A percentile compares a stretch with the other conserved stretches of the same genome.
These are phyloP conservation scores for Montipora sp. DNA, from an alignment of 64 coral and sea anemone genomes.

Conservation along the genomic window DNA sequence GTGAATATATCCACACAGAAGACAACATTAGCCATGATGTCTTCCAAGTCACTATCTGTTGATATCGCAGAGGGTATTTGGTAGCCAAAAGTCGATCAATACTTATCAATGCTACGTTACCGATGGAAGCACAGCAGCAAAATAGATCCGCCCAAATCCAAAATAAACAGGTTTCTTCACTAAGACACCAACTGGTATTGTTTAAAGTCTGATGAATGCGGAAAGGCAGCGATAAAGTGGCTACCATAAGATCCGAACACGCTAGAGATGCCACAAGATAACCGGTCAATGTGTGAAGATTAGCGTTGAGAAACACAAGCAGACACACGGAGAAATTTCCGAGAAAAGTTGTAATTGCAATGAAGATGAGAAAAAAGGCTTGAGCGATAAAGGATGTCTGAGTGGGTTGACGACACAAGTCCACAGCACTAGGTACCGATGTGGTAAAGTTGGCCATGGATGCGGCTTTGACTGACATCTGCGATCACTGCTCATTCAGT, in stretches of 20 bases:
- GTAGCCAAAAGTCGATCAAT: conserved; percentile 88
- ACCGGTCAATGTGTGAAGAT: conserved; percentile 83
- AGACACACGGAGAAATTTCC: conserved; percentile 85
- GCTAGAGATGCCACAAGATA: conserved; percentile 92
- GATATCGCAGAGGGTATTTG: conserved; percentile 86
- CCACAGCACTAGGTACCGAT: not conserved
- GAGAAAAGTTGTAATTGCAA: conserved; percentile 71
- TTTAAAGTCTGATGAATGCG: conserved; percentile 85
- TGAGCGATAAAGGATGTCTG: conserved; percentile 60
- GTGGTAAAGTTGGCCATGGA: not conserved
- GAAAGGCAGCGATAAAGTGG: conserved; percentile 75
- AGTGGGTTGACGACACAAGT: conserved; percentile 58
- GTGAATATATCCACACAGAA: conserved; percentile 71
- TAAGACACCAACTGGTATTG: conserved; percentile 86
- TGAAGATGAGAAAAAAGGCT: conserved; percentile 58
- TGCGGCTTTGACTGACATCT: not conserved
- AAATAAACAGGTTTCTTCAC: conserved; percentile 71
- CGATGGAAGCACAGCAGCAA: conserved; percentile 91
- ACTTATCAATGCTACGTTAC: conserved; percentile 85
- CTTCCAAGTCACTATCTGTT: conserved; percentile 69
- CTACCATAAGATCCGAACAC: conserved; percentile 85
- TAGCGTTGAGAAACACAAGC: conserved; percentile 68
- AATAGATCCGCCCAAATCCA: conserved; percentile 89
- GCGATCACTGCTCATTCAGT: not conserved
- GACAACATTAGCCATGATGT: conserved; percentile 66